Percentiles rank a stretch among this genome's conserved stretches.
Conservation (phyloP, 2,888 invertebrate species). For the Leptothorax acervorum region DNA sequence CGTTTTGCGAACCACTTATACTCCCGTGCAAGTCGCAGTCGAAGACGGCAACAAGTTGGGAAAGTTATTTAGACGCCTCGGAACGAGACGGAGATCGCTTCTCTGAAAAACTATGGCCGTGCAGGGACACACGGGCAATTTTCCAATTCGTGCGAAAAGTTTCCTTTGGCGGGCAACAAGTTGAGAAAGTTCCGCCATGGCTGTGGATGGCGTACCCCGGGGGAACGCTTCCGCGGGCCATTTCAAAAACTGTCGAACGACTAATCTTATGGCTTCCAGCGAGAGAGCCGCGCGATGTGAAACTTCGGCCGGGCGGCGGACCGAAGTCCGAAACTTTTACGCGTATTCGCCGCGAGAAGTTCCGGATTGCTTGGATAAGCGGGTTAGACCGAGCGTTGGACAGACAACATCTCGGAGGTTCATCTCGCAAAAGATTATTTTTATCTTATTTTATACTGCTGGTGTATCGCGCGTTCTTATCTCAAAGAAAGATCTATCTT, state of each 20-base stretch:
- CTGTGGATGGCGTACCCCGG: slow-evolving; percentile 44
- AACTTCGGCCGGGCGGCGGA: slow-evolving; percentile 35
- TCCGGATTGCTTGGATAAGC: slow-evolving; percentile 51
- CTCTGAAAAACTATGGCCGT: slow-evolving; percentile 68
- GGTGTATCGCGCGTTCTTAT: not conserved
- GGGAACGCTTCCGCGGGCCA: slow-evolving; percentile 54
- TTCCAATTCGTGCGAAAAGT: slow-evolving; percentile 66
- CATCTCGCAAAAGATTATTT: slow-evolving; percentile 15
- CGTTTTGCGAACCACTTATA: slow-evolving; percentile 47
- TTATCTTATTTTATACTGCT: slow-evolving; percentile 13
- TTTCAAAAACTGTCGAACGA: slow-evolving; percentile 71
- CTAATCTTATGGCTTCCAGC: slow-evolving; percentile 67
- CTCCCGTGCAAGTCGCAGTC: slow-evolving; percentile 29
- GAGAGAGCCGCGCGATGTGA: slow-evolving; percentile 46
- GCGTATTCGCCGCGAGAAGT: slow-evolving; percentile 10
- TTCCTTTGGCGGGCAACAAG: slow-evolving; percentile 71
- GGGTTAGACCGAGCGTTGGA: slow-evolving; percentile 33
- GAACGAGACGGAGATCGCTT: slow-evolving; percentile 56
- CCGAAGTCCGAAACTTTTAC: slow-evolving; percentile 55
- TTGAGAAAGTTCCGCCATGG: slow-evolving; percentile 71
- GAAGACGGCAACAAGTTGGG: slow-evolving; percentile 78
- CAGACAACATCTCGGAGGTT: not conserved
- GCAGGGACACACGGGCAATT: slow-evolving; percentile 68
- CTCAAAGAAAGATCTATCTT: slow-evolving; percentile 14
- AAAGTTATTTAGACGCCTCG: slow-evolving; percentile 76